A percentile compares a stretch with the other conserved stretches of the same genome.
Evolutionary conservation across 2,797 vertebrate genomes (phyloP).

Genomic region (Gymnoscopelus microlampas): DNA sequence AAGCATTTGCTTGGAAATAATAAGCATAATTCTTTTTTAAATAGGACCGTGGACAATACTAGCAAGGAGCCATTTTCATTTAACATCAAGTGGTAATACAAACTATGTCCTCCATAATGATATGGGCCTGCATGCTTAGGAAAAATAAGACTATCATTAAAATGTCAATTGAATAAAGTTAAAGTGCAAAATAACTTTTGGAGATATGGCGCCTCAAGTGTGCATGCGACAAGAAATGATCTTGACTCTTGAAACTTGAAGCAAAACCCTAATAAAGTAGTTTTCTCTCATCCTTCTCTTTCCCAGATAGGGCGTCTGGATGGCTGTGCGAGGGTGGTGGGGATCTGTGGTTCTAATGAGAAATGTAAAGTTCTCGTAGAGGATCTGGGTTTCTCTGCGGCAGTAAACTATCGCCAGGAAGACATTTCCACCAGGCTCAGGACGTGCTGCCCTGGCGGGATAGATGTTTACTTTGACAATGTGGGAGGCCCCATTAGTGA

Average conservation of each 20-base stretch:
- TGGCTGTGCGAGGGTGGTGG: constrained; percentile 90
- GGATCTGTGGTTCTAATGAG: constrained; percentile 92
- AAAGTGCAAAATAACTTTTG: too few relatives aligned
- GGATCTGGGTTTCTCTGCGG: constrained; percentile 88
- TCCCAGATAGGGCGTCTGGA: constrained; percentile 88
- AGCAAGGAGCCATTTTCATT: too few relatives aligned
- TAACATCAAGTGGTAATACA: too few relatives aligned
- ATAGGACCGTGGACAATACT: too few relatives aligned
- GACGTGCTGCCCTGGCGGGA: constrained; percentile 86
- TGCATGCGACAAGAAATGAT: not conserved
- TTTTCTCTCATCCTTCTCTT: not conserved
- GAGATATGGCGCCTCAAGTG: too few relatives aligned
- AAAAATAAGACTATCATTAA: too few relatives aligned
- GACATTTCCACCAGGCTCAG: constrained; percentile 80
- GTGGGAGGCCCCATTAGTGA: constrained; percentile 93
- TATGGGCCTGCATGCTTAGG: too few relatives aligned
- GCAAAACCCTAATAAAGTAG: not conserved
- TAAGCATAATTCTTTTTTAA: too few relatives aligned
- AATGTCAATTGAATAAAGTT: too few relatives aligned
- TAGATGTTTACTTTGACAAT: constrained; percentile 97
- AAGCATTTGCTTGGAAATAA: too few relatives aligned
- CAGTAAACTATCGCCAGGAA: constrained; percentile 89
- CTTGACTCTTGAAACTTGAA: not conserved
- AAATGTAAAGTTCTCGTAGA: constrained; percentile 89
- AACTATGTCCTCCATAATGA: too few relatives aligned